Evolutionary conservation across 2,113 vertebrate species (phyloP), one percentile per base, ranked within the genome.

Genomic region (Entelurus aequoreus): DNA sequence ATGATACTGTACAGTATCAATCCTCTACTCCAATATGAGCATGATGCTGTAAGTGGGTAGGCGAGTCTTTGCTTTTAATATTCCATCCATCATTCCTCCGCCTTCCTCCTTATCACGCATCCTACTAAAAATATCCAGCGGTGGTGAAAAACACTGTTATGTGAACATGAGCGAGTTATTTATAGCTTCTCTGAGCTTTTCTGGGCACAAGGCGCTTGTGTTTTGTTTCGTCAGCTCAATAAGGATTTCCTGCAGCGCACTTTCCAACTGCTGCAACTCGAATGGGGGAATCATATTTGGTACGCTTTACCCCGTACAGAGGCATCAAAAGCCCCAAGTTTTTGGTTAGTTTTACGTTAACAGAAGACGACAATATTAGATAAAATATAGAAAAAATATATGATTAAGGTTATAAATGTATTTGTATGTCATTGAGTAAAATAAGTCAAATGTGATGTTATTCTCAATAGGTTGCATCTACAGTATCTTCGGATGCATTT

Each of bases 111-210:
- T 59, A 79, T 87, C 86, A 82, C 85, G 81, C 76, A 83, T 80
- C 81, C 77, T 81, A 84, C 83, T 88, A 88, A 87, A 87, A 81
- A 82, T 87, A 88, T 79, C 79, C 86, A 85, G 80, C 28, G 69
- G 81, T 87, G 84, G 79, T 80, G 78, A 79, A 85, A 83, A 79
- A 81, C 73, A 69, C 81, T 76, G 78, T 66, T 75, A 78, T 80
- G 69, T 72, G 72, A 81, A 78, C 64, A 74, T 61, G 42, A 57
- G 66, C 21, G 10, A 21, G 59, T 59, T 87, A 86, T 87, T 85
- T 78, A 68, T 81, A 87, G 81, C n/a, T 28, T 54, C 50, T 63
- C 49, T 66, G 28, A 68, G 65, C 65, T 28, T 46, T 46, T 46
- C 42, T 44, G 5, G 67, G 72, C 65, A 66, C 50, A 51, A 75